Percentiles rank a stretch among this genome's conserved stretches.
Evolutionary conservation across 2,113 vertebrate genomes (phyloP).

Genomic region (Pionites leucogaster): DNA sequence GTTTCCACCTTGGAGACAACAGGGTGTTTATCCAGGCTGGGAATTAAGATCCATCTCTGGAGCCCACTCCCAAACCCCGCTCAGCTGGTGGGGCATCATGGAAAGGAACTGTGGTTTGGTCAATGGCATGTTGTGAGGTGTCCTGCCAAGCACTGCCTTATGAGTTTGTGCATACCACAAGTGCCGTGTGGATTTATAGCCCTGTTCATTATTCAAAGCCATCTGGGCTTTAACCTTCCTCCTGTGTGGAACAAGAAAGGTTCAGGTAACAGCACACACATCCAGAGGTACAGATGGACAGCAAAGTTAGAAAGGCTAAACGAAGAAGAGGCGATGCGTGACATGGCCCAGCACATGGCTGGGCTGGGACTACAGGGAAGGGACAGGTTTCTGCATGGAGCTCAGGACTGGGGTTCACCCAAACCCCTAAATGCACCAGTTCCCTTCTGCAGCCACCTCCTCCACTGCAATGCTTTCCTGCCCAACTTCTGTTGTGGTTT

Average conservation of each 20-base stretch:
- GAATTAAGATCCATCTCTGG: background rate
- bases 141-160: background rate
- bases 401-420: background rate
- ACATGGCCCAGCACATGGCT: background rate
- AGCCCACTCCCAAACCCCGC: rapidly evolving
- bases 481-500: background rate
- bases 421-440: background rate
- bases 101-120: background rate
- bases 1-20: background rate
- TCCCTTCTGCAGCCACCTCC: background rate
- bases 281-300: background rate
- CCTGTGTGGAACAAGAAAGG: background rate
- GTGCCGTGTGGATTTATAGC: background rate
- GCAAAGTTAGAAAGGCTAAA: background rate
- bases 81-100: rapidly evolving
- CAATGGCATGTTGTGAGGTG: rapidly evolving
- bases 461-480: background rate
- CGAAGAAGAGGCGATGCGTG: background rate
- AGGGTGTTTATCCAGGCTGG: background rate
- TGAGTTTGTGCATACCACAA: no score
- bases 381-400: background rate
- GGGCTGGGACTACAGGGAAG: background rate
- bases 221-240: background rate
- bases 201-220: background rate
- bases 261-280: background rate